phyloP scores from a whole-genome alignment of 2,797 vertebrate genomes.

The Eutrigla gurnardus region DNA sequence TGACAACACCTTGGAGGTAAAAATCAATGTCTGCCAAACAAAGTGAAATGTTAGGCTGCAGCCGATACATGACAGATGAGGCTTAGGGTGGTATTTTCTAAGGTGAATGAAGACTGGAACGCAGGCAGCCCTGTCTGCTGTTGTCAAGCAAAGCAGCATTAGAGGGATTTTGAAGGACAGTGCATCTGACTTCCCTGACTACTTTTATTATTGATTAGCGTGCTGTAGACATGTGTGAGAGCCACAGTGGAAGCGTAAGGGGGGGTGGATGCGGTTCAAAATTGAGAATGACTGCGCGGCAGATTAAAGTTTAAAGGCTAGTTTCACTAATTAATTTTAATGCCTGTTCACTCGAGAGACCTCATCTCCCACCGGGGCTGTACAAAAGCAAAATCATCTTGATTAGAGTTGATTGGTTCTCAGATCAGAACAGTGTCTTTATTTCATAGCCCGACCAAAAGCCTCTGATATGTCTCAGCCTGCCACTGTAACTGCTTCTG shows the following conservation, averaged over 20 bases:
- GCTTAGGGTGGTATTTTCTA: conserved; percentile 77
- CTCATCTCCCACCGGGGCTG: conserved; percentile 27
- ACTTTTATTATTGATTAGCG: conserved; percentile 75
- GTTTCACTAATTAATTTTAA: conserved; percentile 71
- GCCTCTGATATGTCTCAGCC: conserved; percentile 8
- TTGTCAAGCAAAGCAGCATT: conserved; percentile 73
- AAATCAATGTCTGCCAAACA: conserved; percentile 85
- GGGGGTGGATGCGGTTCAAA: conserved; percentile 33
- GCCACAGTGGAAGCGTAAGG: neutral
- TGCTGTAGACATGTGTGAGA: conserved; percentile 48
- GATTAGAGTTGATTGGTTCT: conserved; percentile 55
- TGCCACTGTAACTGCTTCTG: neutral
- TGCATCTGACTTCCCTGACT: conserved; percentile 65
- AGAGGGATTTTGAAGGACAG: conserved; percentile 76
- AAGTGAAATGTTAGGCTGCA: conserved; percentile 82
- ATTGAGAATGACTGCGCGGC: conserved; percentile 50
- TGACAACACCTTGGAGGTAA: conserved; percentile 81
- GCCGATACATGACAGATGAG: conserved; percentile 80
- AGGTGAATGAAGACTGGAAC: conserved; percentile 75
- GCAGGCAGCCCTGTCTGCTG: conserved; percentile 68
- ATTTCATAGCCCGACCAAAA: conserved; percentile 15
- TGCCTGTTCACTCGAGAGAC: conserved; percentile 56
- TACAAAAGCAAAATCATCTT: conserved; percentile 51
- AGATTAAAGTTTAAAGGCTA: conserved; percentile 65
- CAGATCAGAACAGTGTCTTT: conserved; percentile 35